Evolutionary conservation across 2,113 vertebrate genomes (phyloP), one percentile per base, ranked within the genome.

Genomic region (Podilymbus podiceps): DNA sequence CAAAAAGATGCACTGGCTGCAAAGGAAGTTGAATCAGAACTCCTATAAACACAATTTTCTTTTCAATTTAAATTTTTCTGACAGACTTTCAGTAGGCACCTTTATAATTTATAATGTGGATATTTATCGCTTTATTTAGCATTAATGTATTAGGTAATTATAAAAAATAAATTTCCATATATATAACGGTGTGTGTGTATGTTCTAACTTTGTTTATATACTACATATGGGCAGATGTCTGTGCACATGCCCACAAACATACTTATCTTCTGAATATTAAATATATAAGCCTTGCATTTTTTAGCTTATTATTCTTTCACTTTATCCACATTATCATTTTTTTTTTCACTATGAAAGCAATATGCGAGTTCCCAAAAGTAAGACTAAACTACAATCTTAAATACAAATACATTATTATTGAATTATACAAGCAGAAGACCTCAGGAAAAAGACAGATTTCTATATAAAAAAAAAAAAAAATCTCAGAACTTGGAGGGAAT

Each of bases 131-230:
- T 84, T 80, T 52, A 30, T 66, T 58, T 69, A 85, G 16, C 31
- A 67, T 31, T 38, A 80, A 49, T 47, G 4, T 50, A 58, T 73
- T 42, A 79, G 25, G 28, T 42, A 77, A 69, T 69, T 55, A 55
- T 7, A n/a, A 69, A 77, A 75, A 72, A 27, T 28, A 38, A 11
- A 14, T 46, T 38, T 91, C 10, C 15, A 20, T 11, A 25, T 52
- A 9, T 38, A 25, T 30, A 13, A 6, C 12, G 8, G 21, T 1
- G 3, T 2, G 9, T 22, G 4, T 15, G 24, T 8, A 8, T 67
- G 24, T 40, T 76, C 23, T 67, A 74, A 50, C 11, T 40, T 27
- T 53, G 8, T 28, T 73, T 50, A 20, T 67, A 18, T 63, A 38
- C 9, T 49, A 60, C 15, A 19, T 49, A 77, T 17, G 2, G 28